These are phyloP conservation scores for Cyclargus thomasi DNA, from an alignment of 1,140 invertebrate genomes.

Conservation along the genomic window DNA sequence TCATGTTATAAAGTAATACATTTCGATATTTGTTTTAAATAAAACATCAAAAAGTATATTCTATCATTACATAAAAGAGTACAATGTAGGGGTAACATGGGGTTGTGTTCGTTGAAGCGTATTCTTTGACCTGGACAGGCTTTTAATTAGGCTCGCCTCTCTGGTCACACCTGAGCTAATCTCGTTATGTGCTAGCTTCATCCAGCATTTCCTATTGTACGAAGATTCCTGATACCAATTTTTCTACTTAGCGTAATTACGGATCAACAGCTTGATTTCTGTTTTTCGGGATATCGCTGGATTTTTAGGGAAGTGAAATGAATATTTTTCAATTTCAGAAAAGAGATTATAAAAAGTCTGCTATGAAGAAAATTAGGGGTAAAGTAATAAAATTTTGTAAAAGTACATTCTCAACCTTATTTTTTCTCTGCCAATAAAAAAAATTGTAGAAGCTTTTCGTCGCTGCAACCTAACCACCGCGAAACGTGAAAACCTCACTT, in stretches of 20 bases:
- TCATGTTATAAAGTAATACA: too few relatives aligned
- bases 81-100: background rate
- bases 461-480: too few relatives aligned
- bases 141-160: slow-evolving; percentile 15
- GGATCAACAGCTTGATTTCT: background rate
- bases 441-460: too few relatives aligned
- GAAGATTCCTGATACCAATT: background rate
- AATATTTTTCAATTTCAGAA: too few relatives aligned
- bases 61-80: background rate
- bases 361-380: too few relatives aligned
- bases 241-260: background rate
- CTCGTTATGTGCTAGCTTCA: slow-evolving; percentile 9
- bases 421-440: too few relatives aligned
- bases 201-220: background rate
- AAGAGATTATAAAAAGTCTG: too few relatives aligned
- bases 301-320: too few relatives aligned
- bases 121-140: slow-evolving; percentile 12
- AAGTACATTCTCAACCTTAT: too few relatives aligned
- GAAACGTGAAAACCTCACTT: background rate
- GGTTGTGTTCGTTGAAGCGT: background rate
- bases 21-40: too few relatives aligned
- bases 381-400: too few relatives aligned
- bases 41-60: background rate
- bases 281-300: too few relatives aligned
- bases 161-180: slow-evolving; percentile 12